Conservation (phyloP, 2,113 vertebrate species). For the rat (Rattus norvegicus) region GRCr8 NC_086025.1:123445501-123446000, state of each 20-base stretch:
- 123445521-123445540: background rate
- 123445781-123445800: background rate
- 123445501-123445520: constrained; percentile 23
- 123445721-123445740: background rate
- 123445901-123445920: background rate
- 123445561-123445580: constrained; percentile 17
- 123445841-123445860: background rate
- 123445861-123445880: background rate
- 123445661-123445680: background rate
- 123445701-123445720: background rate
- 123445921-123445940: background rate
- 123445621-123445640: background rate
- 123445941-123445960: background rate
- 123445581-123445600: constrained; percentile 14
- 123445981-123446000: background rate
- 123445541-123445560: constrained; percentile 26
- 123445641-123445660: background rate
- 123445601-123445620: background rate
- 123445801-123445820: background rate
- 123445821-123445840: constrained; percentile 8
- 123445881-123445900: background rate
- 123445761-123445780: background rate
- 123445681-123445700: constrained; percentile 17
- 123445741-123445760: background rate
- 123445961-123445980: background rate